Conservation (phyloP, 2,797 vertebrate genomes). For the Mus spretus region DNA sequence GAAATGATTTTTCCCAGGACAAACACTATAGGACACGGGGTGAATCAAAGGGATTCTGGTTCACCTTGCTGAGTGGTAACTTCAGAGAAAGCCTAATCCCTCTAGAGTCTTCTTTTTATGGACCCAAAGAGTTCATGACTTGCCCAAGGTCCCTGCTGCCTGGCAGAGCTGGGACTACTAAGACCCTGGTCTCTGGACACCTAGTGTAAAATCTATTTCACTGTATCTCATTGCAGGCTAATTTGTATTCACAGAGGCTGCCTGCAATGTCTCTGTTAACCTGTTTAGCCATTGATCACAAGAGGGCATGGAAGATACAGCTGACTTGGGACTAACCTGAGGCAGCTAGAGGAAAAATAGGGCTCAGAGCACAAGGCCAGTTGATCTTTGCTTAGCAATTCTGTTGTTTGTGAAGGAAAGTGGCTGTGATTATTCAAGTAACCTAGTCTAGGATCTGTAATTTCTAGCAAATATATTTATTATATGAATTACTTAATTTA, state of each 20-base stretch:
- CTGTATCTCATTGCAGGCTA: neutral
- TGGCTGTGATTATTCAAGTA: neutral
- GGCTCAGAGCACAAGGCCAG: neutral
- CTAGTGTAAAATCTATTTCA: neutral
- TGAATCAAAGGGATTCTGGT: slow-evolving; percentile 32
- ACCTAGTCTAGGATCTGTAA: neutral
- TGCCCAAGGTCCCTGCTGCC: slow-evolving; percentile 44
- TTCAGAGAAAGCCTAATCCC: slow-evolving; percentile 16
- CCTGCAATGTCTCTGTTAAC: neutral
- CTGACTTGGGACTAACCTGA: neutral
- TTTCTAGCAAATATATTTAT: slow-evolving; percentile 48
- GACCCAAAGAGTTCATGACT: slow-evolving; percentile 24
- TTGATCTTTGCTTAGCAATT: neutral
- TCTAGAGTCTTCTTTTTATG: slow-evolving; percentile 50
- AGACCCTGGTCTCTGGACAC: slow-evolving; percentile 43
- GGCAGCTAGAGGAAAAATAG: neutral
- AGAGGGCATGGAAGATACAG: neutral
- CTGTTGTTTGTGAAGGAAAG: slow-evolving; percentile 43
- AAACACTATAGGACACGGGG: neutral
- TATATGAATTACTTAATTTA: slow-evolving; percentile 50
- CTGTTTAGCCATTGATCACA: neutral
- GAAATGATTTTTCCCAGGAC: slow-evolving; percentile 41
- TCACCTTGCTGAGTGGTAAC: neutral
- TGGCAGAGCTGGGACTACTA: slow-evolving; percentile 41
- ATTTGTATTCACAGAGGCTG: neutral